These are phyloP conservation scores for Nibea albiflora DNA, from an alignment of 2,113 vertebrate genomes.

Conservation along the genomic window DNA sequence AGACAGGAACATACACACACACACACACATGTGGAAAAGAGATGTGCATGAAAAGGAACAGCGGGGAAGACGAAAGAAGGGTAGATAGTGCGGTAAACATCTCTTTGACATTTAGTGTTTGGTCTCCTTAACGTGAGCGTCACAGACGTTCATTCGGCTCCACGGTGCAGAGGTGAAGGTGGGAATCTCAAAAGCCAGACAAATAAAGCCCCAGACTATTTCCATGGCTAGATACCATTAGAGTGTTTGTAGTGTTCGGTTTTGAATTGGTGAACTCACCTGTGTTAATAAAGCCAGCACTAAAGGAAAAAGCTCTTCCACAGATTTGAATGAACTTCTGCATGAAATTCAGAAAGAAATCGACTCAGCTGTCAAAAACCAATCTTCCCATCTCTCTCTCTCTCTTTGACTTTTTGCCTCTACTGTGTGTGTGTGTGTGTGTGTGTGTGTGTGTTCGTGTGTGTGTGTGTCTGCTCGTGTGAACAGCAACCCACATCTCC, in stretches of 20 bases:
- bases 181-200: background rate
- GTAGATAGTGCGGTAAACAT: constrained; percentile 4
- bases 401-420: no score
- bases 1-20: background rate
- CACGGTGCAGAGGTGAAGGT: no score
- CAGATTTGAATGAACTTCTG: background rate
- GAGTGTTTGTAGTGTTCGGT: background rate
- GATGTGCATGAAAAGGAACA: background rate
- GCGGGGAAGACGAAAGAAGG: background rate
- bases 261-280: background rate
- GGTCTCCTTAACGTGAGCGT: background rate
- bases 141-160: background rate
- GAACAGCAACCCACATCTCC: no score
- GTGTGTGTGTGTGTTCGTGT: no score
- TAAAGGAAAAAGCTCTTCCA: background rate
- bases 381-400: background rate
- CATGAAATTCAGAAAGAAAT: background rate
- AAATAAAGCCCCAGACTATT: background rate
- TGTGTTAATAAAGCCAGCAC: no score
- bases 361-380: background rate
- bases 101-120: constrained; percentile 16
- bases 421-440: no score
- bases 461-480: no score
- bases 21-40: background rate
- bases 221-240: background rate